Evolutionary conservation across 2,113 vertebrate species (phyloP).

Genomic region (Scophthalmus maximus): DNA sequence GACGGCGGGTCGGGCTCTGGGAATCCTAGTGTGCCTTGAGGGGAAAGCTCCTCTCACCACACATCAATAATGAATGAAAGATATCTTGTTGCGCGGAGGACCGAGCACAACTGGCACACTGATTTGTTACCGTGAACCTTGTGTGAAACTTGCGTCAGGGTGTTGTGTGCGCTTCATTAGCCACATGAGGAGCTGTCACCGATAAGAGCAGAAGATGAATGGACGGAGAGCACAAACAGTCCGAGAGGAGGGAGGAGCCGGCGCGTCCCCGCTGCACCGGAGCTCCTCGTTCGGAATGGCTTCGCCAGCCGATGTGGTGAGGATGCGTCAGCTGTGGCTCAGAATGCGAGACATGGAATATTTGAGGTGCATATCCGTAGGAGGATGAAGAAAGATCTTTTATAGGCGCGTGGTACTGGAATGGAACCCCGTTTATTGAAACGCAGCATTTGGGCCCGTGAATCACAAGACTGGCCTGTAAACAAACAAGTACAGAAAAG

Average conservation of each 20-base stretch:
- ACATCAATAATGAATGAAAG: slow-evolving; percentile 87
- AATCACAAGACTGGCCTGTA: background rate
- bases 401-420: background rate
- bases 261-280: background rate
- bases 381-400: background rate
- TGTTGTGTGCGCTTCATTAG: slow-evolving; percentile 72
- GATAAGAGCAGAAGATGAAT: slow-evolving; percentile 13
- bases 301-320: background rate
- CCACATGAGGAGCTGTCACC: slow-evolving; percentile 34
- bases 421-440: background rate
- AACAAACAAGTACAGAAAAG: no score
- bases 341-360: background rate
- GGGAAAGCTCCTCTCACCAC: slow-evolving; percentile 78
- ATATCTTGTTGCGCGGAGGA: slow-evolving; percentile 82
- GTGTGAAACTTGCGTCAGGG: slow-evolving; percentile 79
- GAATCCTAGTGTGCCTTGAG: slow-evolving; percentile 80
- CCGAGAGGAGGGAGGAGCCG: background rate
- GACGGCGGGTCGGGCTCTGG: slow-evolving; percentile 77
- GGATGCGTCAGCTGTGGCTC: background rate
- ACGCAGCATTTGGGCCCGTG: background rate
- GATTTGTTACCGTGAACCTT: slow-evolving; percentile 76
- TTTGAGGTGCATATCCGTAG: background rate
- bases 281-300: background rate
- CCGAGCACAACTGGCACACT: slow-evolving; percentile 80
- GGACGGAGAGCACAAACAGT: slow-evolving; percentile 10